phyloP scores from a whole-genome alignment of 1,140 invertebrate genomes.

The Linepithema humile region DNA sequence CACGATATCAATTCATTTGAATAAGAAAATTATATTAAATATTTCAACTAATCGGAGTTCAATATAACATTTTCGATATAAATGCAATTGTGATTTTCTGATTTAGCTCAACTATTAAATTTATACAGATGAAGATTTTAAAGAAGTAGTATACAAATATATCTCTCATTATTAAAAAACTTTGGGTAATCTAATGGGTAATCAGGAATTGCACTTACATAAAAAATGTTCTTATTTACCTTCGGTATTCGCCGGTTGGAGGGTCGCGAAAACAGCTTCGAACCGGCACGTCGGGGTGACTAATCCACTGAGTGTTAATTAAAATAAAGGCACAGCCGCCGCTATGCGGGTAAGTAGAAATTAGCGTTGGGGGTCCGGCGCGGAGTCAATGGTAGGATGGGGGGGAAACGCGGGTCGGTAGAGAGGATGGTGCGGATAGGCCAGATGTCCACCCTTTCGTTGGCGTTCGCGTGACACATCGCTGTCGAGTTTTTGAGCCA shows the following conservation, averaged over 20 bases:
- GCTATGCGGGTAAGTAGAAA: slow-evolving; percentile 63
- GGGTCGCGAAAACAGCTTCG: slow-evolving; percentile 50
- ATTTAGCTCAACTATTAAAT: neutral
- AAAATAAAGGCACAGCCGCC: slow-evolving; percentile 55
- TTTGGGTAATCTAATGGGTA: neutral
- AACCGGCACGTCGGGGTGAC: slow-evolving; percentile 24
- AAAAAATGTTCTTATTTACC: slow-evolving; percentile 45
- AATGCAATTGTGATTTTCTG: neutral
- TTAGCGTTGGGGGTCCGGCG: slow-evolving; percentile 57
- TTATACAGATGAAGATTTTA: neutral
- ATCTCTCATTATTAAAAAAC: neutral
- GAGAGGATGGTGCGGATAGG: slow-evolving; percentile 39
- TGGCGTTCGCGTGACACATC: slow-evolving; percentile 64
- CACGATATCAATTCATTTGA: neutral
- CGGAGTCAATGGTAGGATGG: neutral
- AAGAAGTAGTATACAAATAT: neutral
- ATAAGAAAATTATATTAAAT: neutral
- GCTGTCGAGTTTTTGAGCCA: slow-evolving; percentile 75
- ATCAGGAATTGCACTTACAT: slow-evolving; percentile 4
- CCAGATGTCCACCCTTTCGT: slow-evolving; percentile 56
- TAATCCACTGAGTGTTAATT: slow-evolving; percentile 69
- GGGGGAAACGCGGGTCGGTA: neutral
- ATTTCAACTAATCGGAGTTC: neutral
- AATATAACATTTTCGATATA: neutral
- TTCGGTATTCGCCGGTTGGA: slow-evolving; percentile 12